phyloP scores from a whole-genome alignment of 2,113 vertebrate genomes.

The Microcebus jonahi region DNA sequence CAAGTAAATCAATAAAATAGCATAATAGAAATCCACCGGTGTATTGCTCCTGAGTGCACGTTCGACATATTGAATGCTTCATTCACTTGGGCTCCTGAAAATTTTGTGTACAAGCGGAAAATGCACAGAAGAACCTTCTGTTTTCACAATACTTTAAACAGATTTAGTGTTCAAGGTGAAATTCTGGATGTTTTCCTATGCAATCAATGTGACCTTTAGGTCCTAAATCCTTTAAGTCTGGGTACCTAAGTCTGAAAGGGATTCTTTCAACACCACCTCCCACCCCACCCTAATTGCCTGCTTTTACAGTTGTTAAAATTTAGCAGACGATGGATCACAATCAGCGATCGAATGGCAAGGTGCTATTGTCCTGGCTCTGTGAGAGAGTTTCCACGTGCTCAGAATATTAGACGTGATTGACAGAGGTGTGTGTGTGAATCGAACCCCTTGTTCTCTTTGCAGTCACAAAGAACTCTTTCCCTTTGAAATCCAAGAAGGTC shows the following conservation, averaged over 20 bases:
- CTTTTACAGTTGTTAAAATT: slow-evolving; percentile 61
- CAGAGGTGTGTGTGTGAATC: slow-evolving; percentile 64
- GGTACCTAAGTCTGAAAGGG: slow-evolving; percentile 30
- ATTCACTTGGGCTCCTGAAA: neutral
- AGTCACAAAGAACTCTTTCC: slow-evolving; percentile 43
- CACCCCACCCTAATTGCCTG: neutral
- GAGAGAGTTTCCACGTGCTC: slow-evolving; percentile 39
- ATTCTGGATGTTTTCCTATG: neutral
- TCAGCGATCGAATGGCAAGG: slow-evolving; percentile 20
- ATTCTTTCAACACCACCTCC: neutral
- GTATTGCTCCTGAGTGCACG: neutral
- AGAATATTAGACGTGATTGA: slow-evolving; percentile 53
- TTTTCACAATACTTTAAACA: slow-evolving; percentile 24
- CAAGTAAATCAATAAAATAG: neutral
- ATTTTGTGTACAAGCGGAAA: slow-evolving; percentile 12
- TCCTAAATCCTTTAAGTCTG: neutral
- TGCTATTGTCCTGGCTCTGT: slow-evolving; percentile 17
- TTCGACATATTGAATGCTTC: neutral
- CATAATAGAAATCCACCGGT: neutral
- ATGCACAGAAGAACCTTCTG: neutral
- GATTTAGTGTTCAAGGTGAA: slow-evolving; percentile 16
- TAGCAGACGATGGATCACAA: slow-evolving; percentile 52
- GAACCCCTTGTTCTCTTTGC: slow-evolving; percentile 50
- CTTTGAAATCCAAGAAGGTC: slow-evolving; percentile 77
- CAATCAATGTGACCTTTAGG: neutral